Conservation (phyloP, 2,888 invertebrate genomes). For the Deilephila porcellus region DNA sequence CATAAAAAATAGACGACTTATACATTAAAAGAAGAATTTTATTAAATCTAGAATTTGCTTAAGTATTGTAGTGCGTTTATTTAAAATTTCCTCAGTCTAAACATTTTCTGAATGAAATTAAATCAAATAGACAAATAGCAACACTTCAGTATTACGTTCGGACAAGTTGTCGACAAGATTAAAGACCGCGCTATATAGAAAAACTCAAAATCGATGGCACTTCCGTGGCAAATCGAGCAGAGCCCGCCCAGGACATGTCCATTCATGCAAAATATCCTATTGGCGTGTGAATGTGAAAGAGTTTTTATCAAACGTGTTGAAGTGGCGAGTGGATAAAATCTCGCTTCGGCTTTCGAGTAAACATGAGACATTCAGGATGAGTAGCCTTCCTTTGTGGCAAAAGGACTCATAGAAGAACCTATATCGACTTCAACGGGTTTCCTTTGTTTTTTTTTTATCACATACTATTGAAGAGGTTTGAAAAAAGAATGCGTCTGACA, state of each 20-base stretch:
- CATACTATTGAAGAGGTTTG: neutral
- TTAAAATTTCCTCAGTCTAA: no score
- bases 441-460: constrained; percentile 30
- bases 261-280: constrained; percentile 27
- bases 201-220: neutral
- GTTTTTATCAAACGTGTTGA: constrained; percentile 38
- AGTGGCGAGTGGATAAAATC: constrained; percentile 44
- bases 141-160: neutral
- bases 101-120: neutral
- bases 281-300: constrained; percentile 35
- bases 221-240: constrained; percentile 8
- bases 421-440: constrained; percentile 1
- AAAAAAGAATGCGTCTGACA: constrained; percentile 2
- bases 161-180: neutral
- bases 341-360: constrained; percentile 32
- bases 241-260: constrained; percentile 8
- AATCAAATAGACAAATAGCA: neutral
- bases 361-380: constrained; percentile 5
- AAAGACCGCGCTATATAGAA: neutral
- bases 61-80: neutral
- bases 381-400: neutral
- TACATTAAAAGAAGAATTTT: neutral
- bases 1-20: no score
- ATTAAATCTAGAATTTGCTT: neutral
- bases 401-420: constrained; percentile 12